Percentiles rank a stretch among this genome's conserved stretches.
These are phyloP conservation scores for Macrosiphum euphorbiae DNA, from an alignment of 2,888 invertebrate species.

Conservation along the genomic window DNA sequence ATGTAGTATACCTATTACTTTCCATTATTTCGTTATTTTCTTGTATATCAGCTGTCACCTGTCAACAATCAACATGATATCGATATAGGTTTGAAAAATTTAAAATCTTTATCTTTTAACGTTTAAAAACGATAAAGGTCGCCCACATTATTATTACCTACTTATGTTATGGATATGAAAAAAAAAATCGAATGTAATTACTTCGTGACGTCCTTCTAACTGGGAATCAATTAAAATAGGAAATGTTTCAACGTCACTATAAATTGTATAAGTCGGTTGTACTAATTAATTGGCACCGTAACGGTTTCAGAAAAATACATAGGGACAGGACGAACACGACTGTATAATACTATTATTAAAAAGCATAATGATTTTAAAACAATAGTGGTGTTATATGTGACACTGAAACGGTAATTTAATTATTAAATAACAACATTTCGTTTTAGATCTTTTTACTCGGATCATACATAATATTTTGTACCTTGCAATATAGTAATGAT, in stretches of 20 bases:
- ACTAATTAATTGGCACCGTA: conserved; percentile 1
- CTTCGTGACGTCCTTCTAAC: background rate
- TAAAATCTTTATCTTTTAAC: background rate
- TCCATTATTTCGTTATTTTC: background rate
- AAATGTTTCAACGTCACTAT: background rate
- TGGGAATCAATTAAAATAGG: background rate
- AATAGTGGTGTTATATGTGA: background rate
- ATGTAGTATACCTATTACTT: background rate
- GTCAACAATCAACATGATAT: background rate
- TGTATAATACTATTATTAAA: background rate
- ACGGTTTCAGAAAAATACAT: background rate
- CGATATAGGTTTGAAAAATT: background rate
- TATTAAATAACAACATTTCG: background rate
- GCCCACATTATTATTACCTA: background rate
- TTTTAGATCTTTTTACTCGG: background rate
- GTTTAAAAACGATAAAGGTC: background rate
- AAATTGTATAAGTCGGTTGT: background rate
- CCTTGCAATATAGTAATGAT: background rate
- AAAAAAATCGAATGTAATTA: background rate
- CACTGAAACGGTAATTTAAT: background rate
- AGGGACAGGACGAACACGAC: background rate
- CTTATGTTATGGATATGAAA: background rate
- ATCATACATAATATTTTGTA: background rate
- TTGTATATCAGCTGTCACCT: background rate
- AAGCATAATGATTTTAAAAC: background rate